Base-by-base conservation (phyloP, 1,140 invertebrate genomes). In the Sycophila sp. region DNA sequence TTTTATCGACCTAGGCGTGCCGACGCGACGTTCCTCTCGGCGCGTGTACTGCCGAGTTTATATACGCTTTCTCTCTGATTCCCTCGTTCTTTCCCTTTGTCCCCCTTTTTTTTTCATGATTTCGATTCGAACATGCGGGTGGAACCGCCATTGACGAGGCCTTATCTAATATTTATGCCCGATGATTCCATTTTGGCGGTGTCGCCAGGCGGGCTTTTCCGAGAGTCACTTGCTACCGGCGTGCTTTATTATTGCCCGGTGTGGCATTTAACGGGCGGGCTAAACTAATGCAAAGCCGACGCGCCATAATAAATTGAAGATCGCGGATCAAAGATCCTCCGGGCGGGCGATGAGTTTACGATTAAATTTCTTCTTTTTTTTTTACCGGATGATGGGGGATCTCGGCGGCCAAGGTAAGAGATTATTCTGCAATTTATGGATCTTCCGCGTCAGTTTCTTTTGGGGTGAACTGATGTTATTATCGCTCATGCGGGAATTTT, bases 1-100 rank as follows among this genome's bases (percentile, higher is more conserved):
- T 79, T n/a, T 79, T 79, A 79, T 79, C 73, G 77, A 73, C 71
- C 69, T 74, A n/a, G n/a, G n/a, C n/a, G n/a, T n/a, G n/a, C n/a
- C n/a, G 67, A 71, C 69, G 59, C 68, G 71, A 5, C 4, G 28
- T 17, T 32, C 13, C 15, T 55, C 4, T 55, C n/a, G n/a, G n/a
- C n/a, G 40, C 13, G 13, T 42, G 13, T 42, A 42, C 40, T n/a
- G n/a, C n/a, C n/a, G n/a, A n/a, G 40, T 42, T 6, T 15, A 42
- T 3, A 42, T 42, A 15, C 40, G 40, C 10, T 13, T 6, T 36
- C 53, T 4, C 53, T 5, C 2, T 10, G 3, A 4, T 51, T 28
- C 24, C 11, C 1, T 4, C 24, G 47, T 22, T 2, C 34, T 36
- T 13, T 36, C 34, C 13, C 34, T 36, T 36, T 7, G n/a, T n/a